Evolutionary conservation across 2,888 invertebrate genomes (phyloP), one percentile per base, ranked within the genome.

Genomic region (Tenthredo livida): DNA sequence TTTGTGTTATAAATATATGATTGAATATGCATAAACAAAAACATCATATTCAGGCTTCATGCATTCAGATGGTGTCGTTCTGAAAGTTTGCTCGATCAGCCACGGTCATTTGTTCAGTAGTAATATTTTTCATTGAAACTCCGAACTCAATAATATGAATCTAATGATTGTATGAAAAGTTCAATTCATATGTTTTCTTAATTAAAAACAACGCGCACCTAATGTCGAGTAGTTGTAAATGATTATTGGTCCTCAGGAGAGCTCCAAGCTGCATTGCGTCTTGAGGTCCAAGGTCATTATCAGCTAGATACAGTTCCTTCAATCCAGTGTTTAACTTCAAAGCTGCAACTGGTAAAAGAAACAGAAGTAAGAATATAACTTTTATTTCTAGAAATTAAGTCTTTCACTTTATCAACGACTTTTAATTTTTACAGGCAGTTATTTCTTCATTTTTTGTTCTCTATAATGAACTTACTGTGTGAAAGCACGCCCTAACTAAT

Each of bases 241-340:
- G 95, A 84, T 95, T 95, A 94, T 98, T 98, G 90, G 95, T 94
- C 87, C 96, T 95, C 86, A 98, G 94, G 90, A 98, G 94, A 80
- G 96, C 96, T 70, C 96, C 97, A 29, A 98, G 94, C 89, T 97
- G 97, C 85, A 95, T 94, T 17, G 97, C 98, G 94, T 98, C 98
- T 43, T 95, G 94, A 40, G 95, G 94, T 82, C 95, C 95, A 87
- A 98, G 94, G 86, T 96, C 94, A 92, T 98, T 98, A 93, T 98
- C 97, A 70, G 97, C 97, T 86, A 98, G 94, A 91, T 97, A 96
- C 80, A 98, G 94, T 94, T 98, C 98, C 86, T 96, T 95, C 78
- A 97, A 93, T 1, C 96, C 95, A 61, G 94, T 95, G 94, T 98
- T 98, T 89, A 96, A 95, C 90, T 97, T 97, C 47, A 98, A 93